Evolutionary conservation across 2,797 vertebrate genomes (phyloP).

Genomic region (Phataginus tricuspis): DNA sequence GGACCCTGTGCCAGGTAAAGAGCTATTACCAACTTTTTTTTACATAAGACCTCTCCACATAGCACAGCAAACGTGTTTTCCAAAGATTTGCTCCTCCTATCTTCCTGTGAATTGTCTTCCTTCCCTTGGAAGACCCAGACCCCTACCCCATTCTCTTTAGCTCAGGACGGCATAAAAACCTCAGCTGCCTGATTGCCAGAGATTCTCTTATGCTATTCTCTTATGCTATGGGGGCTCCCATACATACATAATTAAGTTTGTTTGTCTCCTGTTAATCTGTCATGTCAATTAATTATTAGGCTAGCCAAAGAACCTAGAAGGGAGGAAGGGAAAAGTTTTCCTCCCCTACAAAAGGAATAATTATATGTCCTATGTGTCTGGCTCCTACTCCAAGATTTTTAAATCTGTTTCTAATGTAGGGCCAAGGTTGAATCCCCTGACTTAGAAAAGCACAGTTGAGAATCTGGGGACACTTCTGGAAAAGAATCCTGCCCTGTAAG

Average conservation of each 20-base stretch:
- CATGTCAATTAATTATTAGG: not conserved
- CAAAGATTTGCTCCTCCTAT: not conserved
- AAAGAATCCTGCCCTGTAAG: not conserved
- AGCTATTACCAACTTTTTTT: not conserved
- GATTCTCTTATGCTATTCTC: not conserved
- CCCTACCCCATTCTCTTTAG: not conserved
- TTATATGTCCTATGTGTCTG: not conserved
- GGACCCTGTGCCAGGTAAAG: not conserved
- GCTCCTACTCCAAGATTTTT: not conserved
- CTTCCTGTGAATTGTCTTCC: not conserved
- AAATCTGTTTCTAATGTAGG: slow-evolving; percentile 10
- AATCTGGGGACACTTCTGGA: not conserved
- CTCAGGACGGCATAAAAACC: not conserved
- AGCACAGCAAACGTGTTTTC: not conserved
- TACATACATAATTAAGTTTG: not conserved
- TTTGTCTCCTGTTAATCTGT: not conserved
- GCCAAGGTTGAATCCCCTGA: not conserved
- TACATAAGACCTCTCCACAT: not conserved
- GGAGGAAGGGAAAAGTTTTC: not conserved
- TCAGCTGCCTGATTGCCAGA: not conserved
- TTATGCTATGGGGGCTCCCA: not conserved
- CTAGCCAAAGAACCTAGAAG: not conserved
- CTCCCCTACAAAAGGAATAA: not conserved
- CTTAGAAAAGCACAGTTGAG: slow-evolving; percentile 8
- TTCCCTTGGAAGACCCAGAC: not conserved